Base-by-base conservation (phyloP, 1,140 invertebrate species). In the Ganaspis sp. region DNA sequence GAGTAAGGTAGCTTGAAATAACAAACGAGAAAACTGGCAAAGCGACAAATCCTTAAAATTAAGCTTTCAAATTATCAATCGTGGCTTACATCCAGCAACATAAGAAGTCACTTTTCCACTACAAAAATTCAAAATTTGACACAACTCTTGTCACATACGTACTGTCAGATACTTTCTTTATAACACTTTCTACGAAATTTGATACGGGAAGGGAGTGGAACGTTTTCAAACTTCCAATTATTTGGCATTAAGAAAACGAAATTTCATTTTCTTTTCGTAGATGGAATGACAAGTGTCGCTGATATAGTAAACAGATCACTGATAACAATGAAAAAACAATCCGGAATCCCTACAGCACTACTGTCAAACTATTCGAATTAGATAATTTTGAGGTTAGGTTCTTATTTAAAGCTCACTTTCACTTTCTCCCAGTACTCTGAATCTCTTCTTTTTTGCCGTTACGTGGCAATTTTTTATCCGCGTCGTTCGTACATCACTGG, bases 121-220 rank as follows among this genome's bases (percentile, higher is more conserved):
- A 64, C 23, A 34, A 8, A 29, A 34, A 29, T 3, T 15, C 12
- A 29, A 64, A 64, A 64, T n/a, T 64, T 29, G 15, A 29, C 23
- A 29, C 11, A 29, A 29, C 29, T 26, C 23, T 64, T 29, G 15
- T 64, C 58, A 64, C 58, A 29, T 64, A 64, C 29, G 54, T 23
- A 26, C 21, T 64, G 23, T 15, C 23, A 6, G 58, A 64, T 29
- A 64, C 58, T 64, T 64, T 64, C 23, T 64, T 64, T 64, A 29
- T 64, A 64, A 64, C 58, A 64, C 58, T 64, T 64, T 64, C 58
- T 64, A 26, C 12, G 23, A 64, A 64, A 64, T 64, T 64, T 64
- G 15, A 29, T 64, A 29, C 58, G 58, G 23, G 4, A 64, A 64
- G 23, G 21, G 26, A 11, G 23, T 29, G 21, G 23, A 34, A 8